Evolutionary conservation across 2,113 vertebrate genomes (phyloP).

Genomic region (Loxodonta africana): DNA sequence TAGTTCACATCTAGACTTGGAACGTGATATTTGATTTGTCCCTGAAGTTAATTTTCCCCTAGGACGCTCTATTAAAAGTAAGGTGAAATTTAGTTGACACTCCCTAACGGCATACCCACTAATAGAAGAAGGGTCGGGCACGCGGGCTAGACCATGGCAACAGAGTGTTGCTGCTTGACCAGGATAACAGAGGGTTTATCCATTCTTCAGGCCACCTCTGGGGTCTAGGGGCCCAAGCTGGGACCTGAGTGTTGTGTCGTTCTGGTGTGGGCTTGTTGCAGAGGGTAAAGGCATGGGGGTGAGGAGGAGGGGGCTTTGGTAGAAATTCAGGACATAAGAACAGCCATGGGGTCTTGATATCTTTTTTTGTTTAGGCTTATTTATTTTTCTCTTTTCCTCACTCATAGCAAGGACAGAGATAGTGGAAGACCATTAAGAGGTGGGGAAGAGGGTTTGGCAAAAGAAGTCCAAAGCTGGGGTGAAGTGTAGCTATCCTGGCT

Average conservation of each 20-base stretch:
- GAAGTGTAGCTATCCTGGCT: neutral
- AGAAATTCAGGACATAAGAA: neutral
- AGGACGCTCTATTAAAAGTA: accelerated
- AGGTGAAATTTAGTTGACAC: neutral
- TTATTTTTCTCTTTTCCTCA: too few relatives aligned
- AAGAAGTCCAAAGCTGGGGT: neutral
- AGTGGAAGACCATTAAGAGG: neutral
- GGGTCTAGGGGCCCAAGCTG: neutral
- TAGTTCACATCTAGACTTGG: accelerated
- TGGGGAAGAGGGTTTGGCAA: neutral
- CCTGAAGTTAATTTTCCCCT: neutral
- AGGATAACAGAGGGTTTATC: accelerated
- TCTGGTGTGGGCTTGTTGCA: neutral
- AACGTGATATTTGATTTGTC: accelerated
- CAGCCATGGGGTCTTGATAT: neutral
- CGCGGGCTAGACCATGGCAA: neutral
- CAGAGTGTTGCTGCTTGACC: accelerated
- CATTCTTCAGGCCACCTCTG: neutral
- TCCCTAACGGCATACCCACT: accelerated
- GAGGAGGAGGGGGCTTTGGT: neutral
- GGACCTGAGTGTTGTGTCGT: accelerated
- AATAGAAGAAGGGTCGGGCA: accelerated
- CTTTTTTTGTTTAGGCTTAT: neutral
- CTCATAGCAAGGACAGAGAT: neutral
- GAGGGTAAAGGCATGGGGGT: neutral